Evolutionary conservation across 2,797 vertebrate genomes (phyloP), one percentile per base, ranked within the genome.

Genomic region (Phoebastria nigripes): DNA sequence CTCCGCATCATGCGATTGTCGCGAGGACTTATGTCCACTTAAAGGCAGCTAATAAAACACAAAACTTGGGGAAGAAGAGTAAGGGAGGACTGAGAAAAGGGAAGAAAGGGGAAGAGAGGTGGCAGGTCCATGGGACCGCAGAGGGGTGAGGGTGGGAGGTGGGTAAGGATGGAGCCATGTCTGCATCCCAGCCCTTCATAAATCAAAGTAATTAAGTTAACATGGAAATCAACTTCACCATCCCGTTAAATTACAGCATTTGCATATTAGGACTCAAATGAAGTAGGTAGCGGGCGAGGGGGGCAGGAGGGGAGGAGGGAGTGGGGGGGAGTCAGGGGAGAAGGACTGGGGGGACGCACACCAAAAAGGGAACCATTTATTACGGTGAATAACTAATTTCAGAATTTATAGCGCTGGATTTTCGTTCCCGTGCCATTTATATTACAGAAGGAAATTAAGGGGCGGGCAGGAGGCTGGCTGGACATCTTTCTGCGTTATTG

Each of bases 201-300:
- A 98, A 99, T 99, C 99, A 99, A 98, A 98, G 98, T 99, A 98
- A 99, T 98, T 95, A 98, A 98, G 98, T 98, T 98, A 99, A 98
- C 97, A 91, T 96, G 97, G 97, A 98, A 98, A 98, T 98, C 98
- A 98, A 98, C 98, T 98, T 98, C 98, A 98, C 97, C 97, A 97
- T 98, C 97, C 96, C 94, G 97, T 97, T 98, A 98, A 99, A 99
- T 99, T 98, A 99, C 96, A 97, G 97, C 58, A 97, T 98, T 98
- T 98, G 98, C 97, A 98, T 98, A 98, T 98, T 98, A 84, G 94
- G 97, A 95, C 96, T 97, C 81, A 87, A 97, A 97, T 95, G 91
- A 98, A 98, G 97, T 96, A 95, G 87, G 96, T 93, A 91, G 89
- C 9, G 56, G 87, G 88, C 2, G 42, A 87, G 72, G 92, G 84